These are phyloP conservation scores for Gambusia yucatana DNA, from an alignment of 2,797 vertebrate genomes.

Conservation along the genomic window DNA sequence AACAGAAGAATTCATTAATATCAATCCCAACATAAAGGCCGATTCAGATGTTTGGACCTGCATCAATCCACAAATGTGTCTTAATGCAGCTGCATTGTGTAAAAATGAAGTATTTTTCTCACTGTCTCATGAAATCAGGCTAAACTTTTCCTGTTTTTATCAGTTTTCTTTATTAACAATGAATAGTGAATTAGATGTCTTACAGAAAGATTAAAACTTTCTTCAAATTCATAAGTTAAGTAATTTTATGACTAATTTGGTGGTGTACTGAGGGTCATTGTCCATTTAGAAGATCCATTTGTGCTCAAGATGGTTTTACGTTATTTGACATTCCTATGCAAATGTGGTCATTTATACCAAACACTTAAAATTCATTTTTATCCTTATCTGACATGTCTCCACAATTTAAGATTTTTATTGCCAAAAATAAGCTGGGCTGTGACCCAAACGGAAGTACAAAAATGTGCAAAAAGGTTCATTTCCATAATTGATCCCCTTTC, in stretches of 20 bases:
- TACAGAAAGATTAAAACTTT: not conserved
- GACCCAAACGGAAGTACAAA: no score
- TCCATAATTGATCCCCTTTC: not conserved
- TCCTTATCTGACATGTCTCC: not conserved
- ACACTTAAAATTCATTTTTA: not conserved
- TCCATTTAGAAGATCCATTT: not conserved
- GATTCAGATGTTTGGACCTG: not conserved
- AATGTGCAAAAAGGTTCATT: no score
- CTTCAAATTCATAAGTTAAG: not conserved
- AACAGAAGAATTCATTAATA: constrained; percentile 5
- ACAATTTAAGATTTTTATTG: not conserved
- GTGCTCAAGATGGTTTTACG: not conserved
- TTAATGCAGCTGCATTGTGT: not conserved
- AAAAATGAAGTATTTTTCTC: not conserved
- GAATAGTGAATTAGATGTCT: not conserved
- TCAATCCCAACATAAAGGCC: not conserved
- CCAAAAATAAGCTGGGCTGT: no score
- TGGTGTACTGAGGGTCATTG: not conserved
- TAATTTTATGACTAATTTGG: not conserved
- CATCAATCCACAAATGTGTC: not conserved
- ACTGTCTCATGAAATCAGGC: not conserved
- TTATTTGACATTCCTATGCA: not conserved
- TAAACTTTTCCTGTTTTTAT: not conserved
- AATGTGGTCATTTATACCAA: not conserved
- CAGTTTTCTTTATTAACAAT: not conserved